Base-by-base conservation (phyloP, 2,113 vertebrate species). In the Spermophilus dauricus region DNA sequence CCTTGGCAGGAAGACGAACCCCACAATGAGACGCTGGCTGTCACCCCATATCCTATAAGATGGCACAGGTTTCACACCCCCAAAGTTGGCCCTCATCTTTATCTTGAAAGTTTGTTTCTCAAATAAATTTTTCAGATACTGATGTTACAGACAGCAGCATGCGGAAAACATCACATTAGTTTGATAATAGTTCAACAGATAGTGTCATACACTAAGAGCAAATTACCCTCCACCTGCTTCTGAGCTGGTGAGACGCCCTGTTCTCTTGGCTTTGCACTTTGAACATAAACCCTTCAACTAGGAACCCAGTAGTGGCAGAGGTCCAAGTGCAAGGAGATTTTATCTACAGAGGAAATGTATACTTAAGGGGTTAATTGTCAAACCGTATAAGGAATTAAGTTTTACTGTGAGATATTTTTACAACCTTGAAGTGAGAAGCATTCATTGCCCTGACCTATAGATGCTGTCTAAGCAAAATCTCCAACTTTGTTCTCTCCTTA, bases 401-500 rank as follows among this genome's bases (percentile, higher is more conserved):
- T 96, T 95, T 94, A 70, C 85, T 11, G 11, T 56, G 18, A 85
- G 37, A 45, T 18, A 34, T 82, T 90, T 89, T 48, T 56, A 56
- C 13, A 42, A 78, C 32, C 82, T 89, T 12, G 39, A 34, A 67
- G 4, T n/a, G 0, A 88, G 42, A 87, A 73, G 51, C 56, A 77
- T 91, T 89, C 16, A 18, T 30, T 69, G 32, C 20, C 14, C 37
- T 78, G 37, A 51, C 17, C 37, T 8, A 12, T 4, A 78, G 30
- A 28, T 75, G 76, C 63, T 69, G 4, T 87, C 53, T 93, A 48
- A 32, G 26, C 22, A 88, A 28, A 24, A 18, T 20, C 7, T 9
- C 9, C 72, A 48, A 18, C 24, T 75, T 93, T 69, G 6, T 78
- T 53, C 53, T 39, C 78, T 83, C 48, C 30, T 81, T 73, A 63